Evolutionary conservation across 2,888 invertebrate species (phyloP).

Genomic region (Ophion slaviceki): DNA sequence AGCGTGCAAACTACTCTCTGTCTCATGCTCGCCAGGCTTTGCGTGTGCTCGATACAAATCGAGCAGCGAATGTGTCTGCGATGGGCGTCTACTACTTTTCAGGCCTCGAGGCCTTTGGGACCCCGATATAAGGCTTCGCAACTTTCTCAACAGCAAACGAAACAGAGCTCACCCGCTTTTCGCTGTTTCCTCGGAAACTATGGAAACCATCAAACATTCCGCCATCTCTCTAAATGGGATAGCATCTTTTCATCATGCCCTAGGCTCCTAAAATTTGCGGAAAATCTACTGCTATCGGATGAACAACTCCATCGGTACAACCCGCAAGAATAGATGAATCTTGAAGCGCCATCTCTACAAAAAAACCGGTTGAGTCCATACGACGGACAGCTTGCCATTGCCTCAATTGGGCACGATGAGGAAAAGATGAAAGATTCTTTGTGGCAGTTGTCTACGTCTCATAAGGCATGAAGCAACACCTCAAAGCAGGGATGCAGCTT

Average conservation of each 20-base stretch:
- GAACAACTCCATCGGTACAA: neutral
- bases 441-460: neutral
- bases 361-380: neutral
- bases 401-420: neutral
- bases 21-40: conserved; percentile 36
- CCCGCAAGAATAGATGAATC: neutral
- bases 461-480: neutral
- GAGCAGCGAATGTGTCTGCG: conserved; percentile 25
- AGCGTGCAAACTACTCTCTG: conserved; percentile 4
- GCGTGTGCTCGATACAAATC: conserved; percentile 54
- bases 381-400: neutral
- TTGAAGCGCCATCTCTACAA: neutral
- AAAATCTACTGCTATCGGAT: neutral
- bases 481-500: neutral
- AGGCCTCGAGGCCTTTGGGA: conserved; percentile 38
- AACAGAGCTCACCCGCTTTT: neutral
- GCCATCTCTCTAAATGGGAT: neutral
- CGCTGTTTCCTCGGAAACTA: neutral
- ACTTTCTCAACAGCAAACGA: conserved; percentile 1
- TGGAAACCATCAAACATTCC: neutral
- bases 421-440: neutral
- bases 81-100: conserved; percentile 21
- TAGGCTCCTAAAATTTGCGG: neutral
- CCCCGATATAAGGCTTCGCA: neutral
- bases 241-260: neutral